Base-by-base conservation (phyloP, 2,888 invertebrate species). In the Gastrophysa polygoni region DNA sequence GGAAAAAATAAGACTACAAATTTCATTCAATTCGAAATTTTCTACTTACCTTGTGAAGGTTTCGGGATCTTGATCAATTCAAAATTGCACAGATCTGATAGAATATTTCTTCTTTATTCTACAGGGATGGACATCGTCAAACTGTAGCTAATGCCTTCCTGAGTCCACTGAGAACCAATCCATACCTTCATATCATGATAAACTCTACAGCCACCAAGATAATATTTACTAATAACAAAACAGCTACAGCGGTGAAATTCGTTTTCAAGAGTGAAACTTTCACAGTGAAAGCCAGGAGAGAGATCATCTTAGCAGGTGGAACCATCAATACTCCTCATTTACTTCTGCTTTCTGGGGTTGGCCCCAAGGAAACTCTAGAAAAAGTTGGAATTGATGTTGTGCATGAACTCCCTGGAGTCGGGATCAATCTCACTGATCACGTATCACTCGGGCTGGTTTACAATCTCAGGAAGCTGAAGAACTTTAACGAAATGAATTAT, bases 351-450 rank as follows among this genome's bases (percentile, higher is more conserved):
- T 89, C 89, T 0, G 89, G 89, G 4, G 83, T 89, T 4, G 89
- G 89, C 0, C 87, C 88, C 0, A 85, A 83, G 68, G 82, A 85
- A 4, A 86, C 86, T 28, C 78, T 89, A 1, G 79, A 84, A 34
- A 80, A 82, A 50, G 83, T 86, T 55, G 85, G 86, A 58, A 85
- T 89, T 18, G 84, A 85, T 1, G 82, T 86, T 1, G 80, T 87
- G 20, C 84, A 85, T 59, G 84, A 89, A 64, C 78, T 89, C 16
- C 88, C 88, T 0, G 89, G 89, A 0, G 89, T 89, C 0, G 89
- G 89, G 0, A 85, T 86, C 72, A 89, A 89, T 71, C 78, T 89
- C 0, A 88, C 88, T 58, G 89, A 89, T 74, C 89, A 89, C 69
- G 87, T 89, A 0, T 87, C 88, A 0, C 85, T 86, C 21, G 79